Percentiles rank a stretch among this genome's conserved stretches.
Conservation (phyloP, 2,797 vertebrate genomes). For the Sebastes diploproa region DNA sequence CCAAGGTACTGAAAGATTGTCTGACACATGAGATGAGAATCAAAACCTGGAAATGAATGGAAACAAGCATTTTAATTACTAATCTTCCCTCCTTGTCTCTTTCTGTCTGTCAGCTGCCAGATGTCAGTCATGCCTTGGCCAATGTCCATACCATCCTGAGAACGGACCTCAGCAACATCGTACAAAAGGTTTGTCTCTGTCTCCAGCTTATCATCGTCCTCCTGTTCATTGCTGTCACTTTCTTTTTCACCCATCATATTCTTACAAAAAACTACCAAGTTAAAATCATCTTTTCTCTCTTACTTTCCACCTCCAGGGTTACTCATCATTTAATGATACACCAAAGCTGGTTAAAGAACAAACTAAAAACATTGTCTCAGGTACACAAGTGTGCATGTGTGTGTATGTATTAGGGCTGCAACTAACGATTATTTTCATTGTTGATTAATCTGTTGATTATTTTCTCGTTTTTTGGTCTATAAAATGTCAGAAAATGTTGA, state of each 20-base stretch:
- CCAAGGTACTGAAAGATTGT: slow-evolving; percentile 71
- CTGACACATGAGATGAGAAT: neutral
- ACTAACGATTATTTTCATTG: neutral
- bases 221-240: neutral
- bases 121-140: slow-evolving; percentile 80
- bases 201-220: neutral
- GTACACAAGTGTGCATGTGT: slow-evolving; percentile 68
- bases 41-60: neutral
- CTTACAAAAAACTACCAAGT: neutral
- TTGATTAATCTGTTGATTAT: neutral
- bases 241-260: neutral
- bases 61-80: neutral
- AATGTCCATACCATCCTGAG: slow-evolving; percentile 85
- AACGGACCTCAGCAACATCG: slow-evolving; percentile 88
- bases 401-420: neutral
- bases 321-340: slow-evolving; percentile 90
- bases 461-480: neutral
- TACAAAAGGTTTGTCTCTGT: slow-evolving; percentile 85
- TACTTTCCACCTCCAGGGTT: slow-evolving; percentile 82
- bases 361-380: slow-evolving; percentile 84
- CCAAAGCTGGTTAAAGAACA: slow-evolving; percentile 88
- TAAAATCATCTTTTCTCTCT: slow-evolving; percentile 3
- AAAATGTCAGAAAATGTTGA: no score
- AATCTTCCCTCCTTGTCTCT: neutral
- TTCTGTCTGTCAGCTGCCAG: slow-evolving; percentile 81